Base-by-base conservation (phyloP, 2,113 vertebrate genomes). In the human (Homo sapiens) region DNA sequence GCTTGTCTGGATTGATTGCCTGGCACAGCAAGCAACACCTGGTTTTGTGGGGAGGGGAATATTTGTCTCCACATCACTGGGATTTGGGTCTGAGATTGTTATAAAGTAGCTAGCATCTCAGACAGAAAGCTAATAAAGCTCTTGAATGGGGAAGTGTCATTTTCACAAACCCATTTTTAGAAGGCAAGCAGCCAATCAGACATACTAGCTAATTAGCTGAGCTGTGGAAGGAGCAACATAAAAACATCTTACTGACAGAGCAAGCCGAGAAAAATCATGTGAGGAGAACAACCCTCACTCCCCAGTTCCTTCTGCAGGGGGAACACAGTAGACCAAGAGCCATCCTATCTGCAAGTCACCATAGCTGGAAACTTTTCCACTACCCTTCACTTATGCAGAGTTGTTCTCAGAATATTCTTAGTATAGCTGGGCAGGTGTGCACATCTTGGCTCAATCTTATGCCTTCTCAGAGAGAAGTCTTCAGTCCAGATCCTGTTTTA, bases 131-230 rank as follows among this genome's bases (percentile, higher is more conserved):
- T 32, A 79, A 81, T 57, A 80, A 72, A 78, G 45, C 38, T 50
- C 38, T 32, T 9, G 61, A 90, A 79, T 27, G 55, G 75, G 76
- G 32, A 90, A 66, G 84, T 75, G 92, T 55, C 27, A 38, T 89
- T 81, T 94, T 59, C 64, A 80, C 90, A 88, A 83, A 38, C 22
- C 81, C 73, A 59, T 79, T 96, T 97, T 86, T 91, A 91, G 90
- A 89, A 96, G 79, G 57, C 73, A 78, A 92, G 78, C 55, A 76
- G 86, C 70, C 96, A 70, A 97, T 96, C 73, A 96, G 85, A 75
- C 73, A 57, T 23, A 84, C 40, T 38, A 79, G 76, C 85, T 93
- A 68, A 89, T 89, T 82, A 84, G 75, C 86, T 45, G 92, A 23
- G 18, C 89, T 90, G 43, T 61, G 22, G 38, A 90, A 88, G 82